A percentile compares a stretch with the other conserved stretches of the same genome.
phyloP scores from a whole-genome alignment of 2,888 invertebrate species.

The Coelinius sp. region DNA sequence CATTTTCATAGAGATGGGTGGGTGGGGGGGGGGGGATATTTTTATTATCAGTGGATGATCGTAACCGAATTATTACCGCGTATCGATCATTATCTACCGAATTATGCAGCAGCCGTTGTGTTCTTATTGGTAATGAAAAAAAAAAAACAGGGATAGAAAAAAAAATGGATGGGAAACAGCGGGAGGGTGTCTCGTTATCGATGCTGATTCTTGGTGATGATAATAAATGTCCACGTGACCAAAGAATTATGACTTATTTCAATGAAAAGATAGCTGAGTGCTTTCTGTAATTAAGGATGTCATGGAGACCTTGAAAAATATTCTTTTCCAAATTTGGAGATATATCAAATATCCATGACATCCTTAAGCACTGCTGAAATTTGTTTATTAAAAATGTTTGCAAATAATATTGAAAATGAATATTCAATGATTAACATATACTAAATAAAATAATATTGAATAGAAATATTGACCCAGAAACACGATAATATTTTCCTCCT shows the following conservation, averaged over 20 bases:
- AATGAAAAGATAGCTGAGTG: slow-evolving; percentile 47
- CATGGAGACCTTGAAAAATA: too few species aligned
- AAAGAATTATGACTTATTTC: slow-evolving; percentile 58
- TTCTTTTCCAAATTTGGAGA: too few species aligned
- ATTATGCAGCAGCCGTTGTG: slow-evolving; percentile 51
- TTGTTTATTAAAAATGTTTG: too few species aligned
- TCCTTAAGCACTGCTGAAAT: too few species aligned
- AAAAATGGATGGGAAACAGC: neutral
- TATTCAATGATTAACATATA: too few species aligned
- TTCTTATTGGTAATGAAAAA: slow-evolving; percentile 43
- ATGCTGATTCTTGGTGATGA: slow-evolving; percentile 43
- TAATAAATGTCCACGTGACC: slow-evolving; percentile 54
- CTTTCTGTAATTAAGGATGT: slow-evolving; percentile 34
- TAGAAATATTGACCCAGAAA: slow-evolving; percentile 10
- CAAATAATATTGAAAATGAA: too few species aligned
- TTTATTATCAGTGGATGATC: slow-evolving; percentile 13
- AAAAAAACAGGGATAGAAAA: too few species aligned
- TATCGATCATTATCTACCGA: slow-evolving; percentile 48
- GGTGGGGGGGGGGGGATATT: neutral
- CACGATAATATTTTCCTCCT: neutral
- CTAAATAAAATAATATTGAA: neutral
- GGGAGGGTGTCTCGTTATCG: slow-evolving; percentile 47
- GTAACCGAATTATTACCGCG: slow-evolving; percentile 35
- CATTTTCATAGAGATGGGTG: neutral
- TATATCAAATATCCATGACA: neutral